Evolutionary conservation across 2,797 vertebrate genomes (phyloP).

Genomic region (Antrozous pallidus): DNA sequence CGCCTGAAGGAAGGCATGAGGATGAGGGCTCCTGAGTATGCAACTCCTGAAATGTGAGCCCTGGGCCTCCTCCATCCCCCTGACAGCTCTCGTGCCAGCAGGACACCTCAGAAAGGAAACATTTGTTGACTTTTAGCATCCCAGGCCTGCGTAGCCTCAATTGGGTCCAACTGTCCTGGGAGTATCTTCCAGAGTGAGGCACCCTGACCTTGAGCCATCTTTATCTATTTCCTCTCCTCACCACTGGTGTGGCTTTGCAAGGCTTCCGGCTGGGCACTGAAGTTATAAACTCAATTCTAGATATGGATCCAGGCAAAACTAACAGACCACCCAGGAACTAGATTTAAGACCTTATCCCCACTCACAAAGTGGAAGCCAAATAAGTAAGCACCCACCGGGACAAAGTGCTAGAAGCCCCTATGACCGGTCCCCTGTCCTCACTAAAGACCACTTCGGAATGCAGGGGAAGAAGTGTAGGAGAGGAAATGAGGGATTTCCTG

Average conservation of each 20-base stretch:
- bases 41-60: conserved; percentile 83
- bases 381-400: not conserved
- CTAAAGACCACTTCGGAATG: not conserved
- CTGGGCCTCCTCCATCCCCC: not conserved
- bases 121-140: not conserved
- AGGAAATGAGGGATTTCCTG: not conserved
- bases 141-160: fast-evolving
- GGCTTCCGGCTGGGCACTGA: not conserved
- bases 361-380: not conserved
- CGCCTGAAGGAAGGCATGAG: conserved; percentile 84
- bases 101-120: fast-evolving
- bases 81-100: fast-evolving
- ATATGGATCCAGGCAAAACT: not conserved
- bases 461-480: not conserved
- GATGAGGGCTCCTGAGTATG: conserved; percentile 83
- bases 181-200: not conserved
- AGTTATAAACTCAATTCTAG: not conserved
- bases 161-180: not conserved
- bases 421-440: not conserved
- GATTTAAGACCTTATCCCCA: not conserved
- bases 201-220: not conserved
- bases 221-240: not conserved
- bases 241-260: not conserved
- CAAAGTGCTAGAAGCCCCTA: fast-evolving
- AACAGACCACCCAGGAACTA: not conserved